Evolutionary conservation across 2,888 invertebrate genomes (phyloP).

Genomic region (Anorthoa munda): DNA sequence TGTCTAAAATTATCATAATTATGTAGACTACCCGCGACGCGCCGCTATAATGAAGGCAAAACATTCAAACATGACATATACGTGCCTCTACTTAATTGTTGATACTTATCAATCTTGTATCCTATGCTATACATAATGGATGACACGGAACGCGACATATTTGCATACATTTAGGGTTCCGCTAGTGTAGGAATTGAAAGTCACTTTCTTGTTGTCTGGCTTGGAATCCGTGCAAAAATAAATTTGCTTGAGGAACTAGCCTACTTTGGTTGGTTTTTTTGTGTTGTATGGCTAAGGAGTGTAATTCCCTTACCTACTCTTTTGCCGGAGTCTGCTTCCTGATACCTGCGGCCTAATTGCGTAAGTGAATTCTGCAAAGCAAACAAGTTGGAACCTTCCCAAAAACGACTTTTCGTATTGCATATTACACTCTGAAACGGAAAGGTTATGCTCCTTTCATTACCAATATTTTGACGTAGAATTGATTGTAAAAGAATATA

Average conservation of each 20-base stretch:
- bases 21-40: conserved; percentile 36
- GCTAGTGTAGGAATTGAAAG: conserved; percentile 34
- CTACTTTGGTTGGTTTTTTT: neutral
- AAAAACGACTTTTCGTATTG: no score
- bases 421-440: no score
- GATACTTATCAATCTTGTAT: conserved; percentile 55
- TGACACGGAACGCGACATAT: conserved; percentile 27
- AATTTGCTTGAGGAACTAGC: neutral
- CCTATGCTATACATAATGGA: conserved; percentile 42
- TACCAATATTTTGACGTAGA: no score
- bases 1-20: conserved; percentile 59
- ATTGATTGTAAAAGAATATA: no score
- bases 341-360: no score
- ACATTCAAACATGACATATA: conserved; percentile 50
- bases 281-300: neutral
- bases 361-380: no score
- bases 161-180: conserved; percentile 46
- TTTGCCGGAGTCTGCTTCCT: neutral
- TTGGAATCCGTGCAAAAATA: neutral
- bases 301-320: neutral
- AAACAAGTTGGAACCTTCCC: no score
- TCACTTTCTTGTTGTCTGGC: conserved; percentile 24
- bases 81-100: conserved; percentile 58
- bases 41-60: conserved; percentile 49
- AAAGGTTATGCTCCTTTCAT: no score